These are phyloP conservation scores for Pseudorectes ferrugineus DNA, from an alignment of 2,113 vertebrate genomes.

Conservation along the genomic window DNA sequence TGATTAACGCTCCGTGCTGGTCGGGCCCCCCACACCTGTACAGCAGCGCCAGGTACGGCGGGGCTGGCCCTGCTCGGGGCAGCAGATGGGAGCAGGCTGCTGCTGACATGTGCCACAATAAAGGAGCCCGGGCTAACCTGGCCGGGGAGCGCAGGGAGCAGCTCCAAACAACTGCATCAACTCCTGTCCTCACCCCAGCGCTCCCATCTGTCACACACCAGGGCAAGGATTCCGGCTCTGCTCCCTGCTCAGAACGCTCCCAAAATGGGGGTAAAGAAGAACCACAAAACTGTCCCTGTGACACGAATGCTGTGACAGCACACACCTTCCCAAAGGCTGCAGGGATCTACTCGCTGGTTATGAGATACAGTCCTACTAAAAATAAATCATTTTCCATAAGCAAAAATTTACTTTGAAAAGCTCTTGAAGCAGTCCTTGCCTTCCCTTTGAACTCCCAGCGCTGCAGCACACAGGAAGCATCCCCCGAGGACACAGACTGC, in stretches of 20 bases:
- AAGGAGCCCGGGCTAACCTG: slow-evolving; percentile 72
- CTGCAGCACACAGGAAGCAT: background rate
- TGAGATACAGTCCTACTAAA: rapidly evolving
- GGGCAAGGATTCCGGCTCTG: background rate
- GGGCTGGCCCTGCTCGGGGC: slow-evolving; percentile 36
- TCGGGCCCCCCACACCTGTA: slow-evolving; percentile 81
- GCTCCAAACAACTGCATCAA: slow-evolving; percentile 61
- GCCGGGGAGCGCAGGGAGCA: slow-evolving; percentile 64
- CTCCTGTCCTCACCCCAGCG: slow-evolving; percentile 45
- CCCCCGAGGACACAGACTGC: no score
- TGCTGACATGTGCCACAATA: slow-evolving; percentile 78
- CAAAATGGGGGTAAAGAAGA: rapidly evolving
- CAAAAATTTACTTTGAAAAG: background rate
- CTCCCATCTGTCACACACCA: slow-evolving; percentile 65
- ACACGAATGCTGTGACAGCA: rapidly evolving
- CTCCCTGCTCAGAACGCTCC: rapidly evolving
- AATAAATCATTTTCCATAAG: rapidly evolving
- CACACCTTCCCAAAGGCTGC: background rate
- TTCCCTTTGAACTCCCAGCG: background rate
- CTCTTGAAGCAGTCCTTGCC: rapidly evolving
- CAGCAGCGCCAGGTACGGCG: slow-evolving; percentile 70
- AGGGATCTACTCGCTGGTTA: rapidly evolving
- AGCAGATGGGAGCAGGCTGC: slow-evolving; percentile 82
- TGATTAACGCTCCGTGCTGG: slow-evolving; percentile 71
- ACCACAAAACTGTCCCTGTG: background rate